phyloP scores from a whole-genome alignment of 2,888 invertebrate species.

The Hydrotaea cyrtoneurina region DNA sequence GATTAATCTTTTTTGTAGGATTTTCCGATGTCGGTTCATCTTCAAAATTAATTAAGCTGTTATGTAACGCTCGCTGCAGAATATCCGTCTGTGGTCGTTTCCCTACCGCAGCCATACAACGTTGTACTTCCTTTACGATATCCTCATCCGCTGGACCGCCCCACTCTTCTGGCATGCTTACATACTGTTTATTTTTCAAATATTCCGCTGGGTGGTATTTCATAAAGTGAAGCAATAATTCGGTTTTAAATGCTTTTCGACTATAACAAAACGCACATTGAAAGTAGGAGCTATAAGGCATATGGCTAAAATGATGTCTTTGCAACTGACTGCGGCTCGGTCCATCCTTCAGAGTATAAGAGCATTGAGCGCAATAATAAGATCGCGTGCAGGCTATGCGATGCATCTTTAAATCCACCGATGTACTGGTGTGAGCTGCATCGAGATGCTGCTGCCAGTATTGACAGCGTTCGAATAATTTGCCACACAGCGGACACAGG shows the following conservation, averaged over 20 bases:
- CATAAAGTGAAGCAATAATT: conserved; percentile 62
- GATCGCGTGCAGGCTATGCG: conserved; percentile 74
- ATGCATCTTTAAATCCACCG: conserved; percentile 73
- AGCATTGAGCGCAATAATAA: conserved; percentile 74
- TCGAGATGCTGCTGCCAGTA: conserved; percentile 75
- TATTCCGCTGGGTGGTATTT: conserved; percentile 56
- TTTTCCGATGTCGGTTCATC: conserved; percentile 56
- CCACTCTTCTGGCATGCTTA: conserved; percentile 66
- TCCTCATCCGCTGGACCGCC: conserved; percentile 44
- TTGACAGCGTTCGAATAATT: conserved; percentile 73
- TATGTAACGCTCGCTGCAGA: conserved; percentile 71
- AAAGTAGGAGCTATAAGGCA: conserved; percentile 73
- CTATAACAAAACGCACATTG: conserved; percentile 63
- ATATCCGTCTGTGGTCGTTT: conserved; percentile 47
- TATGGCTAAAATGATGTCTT: conserved; percentile 75
- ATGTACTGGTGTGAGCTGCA: conserved; percentile 73
- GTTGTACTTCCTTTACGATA: conserved; percentile 23
- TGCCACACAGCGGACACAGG: conserved; percentile 76
- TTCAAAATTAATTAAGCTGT: conserved; percentile 73
- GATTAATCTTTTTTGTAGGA: conserved; percentile 53
- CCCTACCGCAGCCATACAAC: neutral
- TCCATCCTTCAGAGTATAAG: conserved; percentile 75
- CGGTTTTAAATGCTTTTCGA: conserved; percentile 62
- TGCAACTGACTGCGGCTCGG: conserved; percentile 73
- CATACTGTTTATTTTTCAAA: conserved; percentile 54